phyloP scores from a whole-genome alignment of 2,797 vertebrate species.

The Hypotaenidia philippensis region DNA sequence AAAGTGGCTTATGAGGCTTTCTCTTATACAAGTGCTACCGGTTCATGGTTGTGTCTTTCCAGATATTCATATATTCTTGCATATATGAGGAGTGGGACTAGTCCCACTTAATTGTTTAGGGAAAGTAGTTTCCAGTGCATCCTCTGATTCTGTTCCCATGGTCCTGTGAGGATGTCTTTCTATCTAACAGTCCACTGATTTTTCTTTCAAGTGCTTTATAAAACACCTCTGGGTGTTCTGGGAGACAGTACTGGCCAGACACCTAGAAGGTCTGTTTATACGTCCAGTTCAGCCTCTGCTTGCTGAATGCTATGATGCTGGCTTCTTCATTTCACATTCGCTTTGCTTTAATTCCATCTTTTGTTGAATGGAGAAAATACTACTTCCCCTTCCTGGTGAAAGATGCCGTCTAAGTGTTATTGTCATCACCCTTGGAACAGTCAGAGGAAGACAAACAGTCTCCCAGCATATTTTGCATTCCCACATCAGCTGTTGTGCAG shows the following conservation, averaged over 20 bases:
- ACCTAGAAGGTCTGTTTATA: not conserved
- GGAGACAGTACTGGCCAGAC: not conserved
- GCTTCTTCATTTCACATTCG: slow-evolving; percentile 9
- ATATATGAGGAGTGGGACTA: not conserved
- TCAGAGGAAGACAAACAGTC: not conserved
- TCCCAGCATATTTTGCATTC: not conserved
- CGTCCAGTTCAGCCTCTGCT: not conserved
- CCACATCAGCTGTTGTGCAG: not conserved
- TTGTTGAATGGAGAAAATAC: not conserved
- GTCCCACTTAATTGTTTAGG: not conserved
- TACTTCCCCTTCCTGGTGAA: not conserved
- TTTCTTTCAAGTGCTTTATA: not conserved
- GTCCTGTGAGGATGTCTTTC: not conserved
- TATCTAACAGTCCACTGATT: not conserved
- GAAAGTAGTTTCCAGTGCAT: not conserved
- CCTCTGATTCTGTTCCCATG: not conserved
- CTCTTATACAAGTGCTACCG: not conserved
- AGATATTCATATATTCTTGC: not conserved
- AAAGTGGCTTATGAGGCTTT: not conserved
- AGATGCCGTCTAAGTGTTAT: not conserved
- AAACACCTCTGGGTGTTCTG: not conserved
- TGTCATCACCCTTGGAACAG: not conserved
- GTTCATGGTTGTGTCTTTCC: not conserved
- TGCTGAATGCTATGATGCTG: not conserved
- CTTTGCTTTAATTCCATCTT: slow-evolving; percentile 4